phyloP scores from a whole-genome alignment of 2,888 invertebrate genomes.

The Ochropleura leucogaster region DNA sequence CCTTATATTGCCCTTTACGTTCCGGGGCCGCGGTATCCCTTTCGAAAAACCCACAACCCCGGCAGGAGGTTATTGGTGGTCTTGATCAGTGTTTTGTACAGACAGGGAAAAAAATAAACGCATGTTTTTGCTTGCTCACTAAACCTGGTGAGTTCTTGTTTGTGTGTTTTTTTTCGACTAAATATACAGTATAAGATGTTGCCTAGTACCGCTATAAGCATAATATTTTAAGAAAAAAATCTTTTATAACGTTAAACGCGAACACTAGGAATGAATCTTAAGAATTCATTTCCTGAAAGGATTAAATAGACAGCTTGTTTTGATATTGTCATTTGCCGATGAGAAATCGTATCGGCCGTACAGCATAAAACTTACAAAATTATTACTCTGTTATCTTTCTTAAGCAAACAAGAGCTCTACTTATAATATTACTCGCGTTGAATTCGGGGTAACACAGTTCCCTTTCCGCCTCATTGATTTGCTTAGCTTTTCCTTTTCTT shows the following conservation, averaged over 20 bases:
- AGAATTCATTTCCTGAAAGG: not conserved
- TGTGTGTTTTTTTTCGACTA: not conserved
- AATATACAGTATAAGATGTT: not conserved
- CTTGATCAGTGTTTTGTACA: too few species aligned
- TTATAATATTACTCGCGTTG: too few species aligned
- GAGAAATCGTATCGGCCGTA: not conserved
- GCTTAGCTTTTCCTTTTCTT: too few species aligned
- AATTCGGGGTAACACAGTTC: too few species aligned
- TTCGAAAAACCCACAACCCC: too few species aligned
- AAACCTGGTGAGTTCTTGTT: too few species aligned
- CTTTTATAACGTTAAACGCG: not conserved
- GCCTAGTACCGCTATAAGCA: not conserved
- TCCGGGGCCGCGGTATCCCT: too few species aligned
- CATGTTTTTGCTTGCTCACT: too few species aligned
- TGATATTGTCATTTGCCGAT: not conserved
- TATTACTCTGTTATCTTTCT: not conserved
- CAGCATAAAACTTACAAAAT: not conserved
- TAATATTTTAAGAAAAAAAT: not conserved
- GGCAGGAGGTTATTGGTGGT: too few species aligned
- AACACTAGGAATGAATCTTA: not conserved
- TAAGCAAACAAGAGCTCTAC: not conserved
- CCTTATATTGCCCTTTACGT: too few species aligned
- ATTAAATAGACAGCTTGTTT: not conserved
- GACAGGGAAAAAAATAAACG: too few species aligned
- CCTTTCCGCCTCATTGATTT: too few species aligned